A percentile compares a stretch with the other conserved stretches of the same genome.
Conservation (phyloP, 1,140 invertebrate genomes). For the Coptotermes formosanus region DNA sequence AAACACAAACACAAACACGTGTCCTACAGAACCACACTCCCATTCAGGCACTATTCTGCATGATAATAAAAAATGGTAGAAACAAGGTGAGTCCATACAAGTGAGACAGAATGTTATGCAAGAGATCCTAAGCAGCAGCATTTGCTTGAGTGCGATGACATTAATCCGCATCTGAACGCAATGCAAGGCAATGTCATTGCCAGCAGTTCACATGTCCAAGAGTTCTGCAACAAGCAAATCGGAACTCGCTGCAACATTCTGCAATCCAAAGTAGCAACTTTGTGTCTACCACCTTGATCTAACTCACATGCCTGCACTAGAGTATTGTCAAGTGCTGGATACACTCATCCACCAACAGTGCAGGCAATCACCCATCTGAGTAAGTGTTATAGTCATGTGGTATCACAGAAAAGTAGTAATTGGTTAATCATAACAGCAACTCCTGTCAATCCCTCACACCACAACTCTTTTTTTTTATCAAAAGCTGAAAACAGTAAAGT, state of each 20-base stretch:
- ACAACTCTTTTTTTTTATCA: constrained; percentile 28
- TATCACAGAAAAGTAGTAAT: constrained; percentile 33
- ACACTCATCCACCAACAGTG: constrained; percentile 20
- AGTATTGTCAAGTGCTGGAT: background rate
- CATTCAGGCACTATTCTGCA: background rate
- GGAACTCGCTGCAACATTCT: background rate
- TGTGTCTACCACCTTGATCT: background rate
- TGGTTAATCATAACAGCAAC: constrained; percentile 28
- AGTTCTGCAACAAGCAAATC: background rate
- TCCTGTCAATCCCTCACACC: constrained; percentile 29
- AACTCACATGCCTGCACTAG: background rate
- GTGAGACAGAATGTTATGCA: background rate
- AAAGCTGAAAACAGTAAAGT: constrained; percentile 35
- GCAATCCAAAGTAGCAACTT: background rate
- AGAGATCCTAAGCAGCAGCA: background rate
- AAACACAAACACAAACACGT: background rate
- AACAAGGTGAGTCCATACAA: background rate
- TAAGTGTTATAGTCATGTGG: constrained; percentile 7
- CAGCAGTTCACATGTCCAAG: background rate
- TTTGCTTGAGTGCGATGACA: background rate
- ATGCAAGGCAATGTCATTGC: background rate
- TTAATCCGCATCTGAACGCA: background rate
- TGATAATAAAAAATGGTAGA: background rate
- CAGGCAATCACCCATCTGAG: background rate
- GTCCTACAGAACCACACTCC: background rate